phyloP scores from a whole-genome alignment of 2,113 vertebrate species.

The Tetraodon nigroviridis region DNA sequence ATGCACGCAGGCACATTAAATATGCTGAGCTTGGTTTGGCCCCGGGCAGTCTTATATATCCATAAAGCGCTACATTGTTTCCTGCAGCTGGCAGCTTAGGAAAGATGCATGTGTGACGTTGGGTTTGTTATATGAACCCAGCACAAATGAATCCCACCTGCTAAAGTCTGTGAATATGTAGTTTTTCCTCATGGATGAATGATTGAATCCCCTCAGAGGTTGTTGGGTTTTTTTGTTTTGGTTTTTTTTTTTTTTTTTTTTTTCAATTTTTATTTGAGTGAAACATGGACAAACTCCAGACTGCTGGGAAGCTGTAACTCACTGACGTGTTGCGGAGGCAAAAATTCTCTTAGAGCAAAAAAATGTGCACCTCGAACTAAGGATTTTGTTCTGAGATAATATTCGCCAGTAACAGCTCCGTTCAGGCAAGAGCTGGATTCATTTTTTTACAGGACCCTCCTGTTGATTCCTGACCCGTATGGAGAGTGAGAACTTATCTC shows the following conservation, averaged over 20 bases:
- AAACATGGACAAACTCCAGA: conserved; percentile 10
- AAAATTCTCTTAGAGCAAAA: conserved; percentile 16
- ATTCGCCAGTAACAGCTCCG: conserved; percentile 40
- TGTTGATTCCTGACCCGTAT: conserved; percentile 6
- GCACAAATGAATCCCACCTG: no score
- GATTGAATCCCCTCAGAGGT: no score
- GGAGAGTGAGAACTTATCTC: conserved; percentile 54
- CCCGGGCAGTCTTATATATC: conserved; percentile 62
- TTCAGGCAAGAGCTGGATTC: conserved; percentile 25
- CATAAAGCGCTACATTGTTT: conserved; percentile 64
- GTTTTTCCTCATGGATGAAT: no score
- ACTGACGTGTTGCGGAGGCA: conserved; percentile 9
- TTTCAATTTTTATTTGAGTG: no score
- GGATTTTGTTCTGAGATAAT: conserved; percentile 43
- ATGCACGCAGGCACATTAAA: conserved; percentile 41
- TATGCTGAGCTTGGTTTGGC: conserved; percentile 71
- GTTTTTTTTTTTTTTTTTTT: no score
- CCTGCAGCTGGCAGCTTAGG: conserved; percentile 46
- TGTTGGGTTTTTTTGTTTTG: no score
- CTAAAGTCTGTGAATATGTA: no score
- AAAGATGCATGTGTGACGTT: conserved; percentile 59
- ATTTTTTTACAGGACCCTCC: conserved; percentile 26
- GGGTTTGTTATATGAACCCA: conserved; percentile 42
- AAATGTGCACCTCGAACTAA: conserved; percentile 29
- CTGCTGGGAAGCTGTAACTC: background rate